A percentile compares a stretch with the other conserved stretches of the same genome.
Evolutionary conservation across 1,140 invertebrate species (phyloP).

Genomic region (Melitaea cinxia): DNA sequence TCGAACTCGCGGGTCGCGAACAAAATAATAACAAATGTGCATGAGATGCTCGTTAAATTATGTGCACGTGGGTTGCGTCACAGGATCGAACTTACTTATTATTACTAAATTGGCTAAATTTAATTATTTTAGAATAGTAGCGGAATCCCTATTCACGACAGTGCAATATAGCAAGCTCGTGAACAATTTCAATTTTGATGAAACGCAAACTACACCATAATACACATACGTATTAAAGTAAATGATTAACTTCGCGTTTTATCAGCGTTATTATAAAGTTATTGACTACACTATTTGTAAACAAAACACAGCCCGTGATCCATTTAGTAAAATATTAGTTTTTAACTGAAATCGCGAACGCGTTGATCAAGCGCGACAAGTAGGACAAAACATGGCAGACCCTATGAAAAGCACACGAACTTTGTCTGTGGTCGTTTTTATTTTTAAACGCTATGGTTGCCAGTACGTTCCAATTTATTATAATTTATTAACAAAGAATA

Average conservation of each 20-base stretch:
- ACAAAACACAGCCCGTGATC: conserved; percentile 77
- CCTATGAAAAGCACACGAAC: conserved; percentile 72
- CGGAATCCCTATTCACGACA: conserved; percentile 49
- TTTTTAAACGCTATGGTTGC: conserved; percentile 66
- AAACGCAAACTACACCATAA: conserved; percentile 73
- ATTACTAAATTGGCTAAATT: conserved; percentile 30
- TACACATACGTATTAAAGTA: conserved; percentile 64
- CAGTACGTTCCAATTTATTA: conserved; percentile 43
- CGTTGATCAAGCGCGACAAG: conserved; percentile 81
- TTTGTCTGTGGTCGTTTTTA: conserved; percentile 72
- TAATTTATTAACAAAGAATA: neutral
- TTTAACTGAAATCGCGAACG: conserved; percentile 73
- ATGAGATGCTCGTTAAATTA: conserved; percentile 80
- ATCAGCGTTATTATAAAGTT: conserved; percentile 61
- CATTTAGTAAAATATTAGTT: conserved; percentile 76
- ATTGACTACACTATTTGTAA: conserved; percentile 77
- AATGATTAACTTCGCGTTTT: conserved; percentile 57
- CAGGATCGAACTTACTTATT: conserved; percentile 44
- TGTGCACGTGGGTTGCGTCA: conserved; percentile 79
- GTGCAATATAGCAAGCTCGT: conserved; percentile 54
- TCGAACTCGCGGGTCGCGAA: conserved; percentile 81
- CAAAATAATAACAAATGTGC: conserved; percentile 85
- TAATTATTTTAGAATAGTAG: conserved; percentile 52
- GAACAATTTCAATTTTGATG: conserved; percentile 71
- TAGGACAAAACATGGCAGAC: conserved; percentile 83